Percentiles rank a stretch among this genome's conserved stretches.
These are phyloP conservation scores for Atherinosoma microstoma DNA, from an alignment of 2,797 vertebrate genomes.

Conservation along the genomic window DNA sequence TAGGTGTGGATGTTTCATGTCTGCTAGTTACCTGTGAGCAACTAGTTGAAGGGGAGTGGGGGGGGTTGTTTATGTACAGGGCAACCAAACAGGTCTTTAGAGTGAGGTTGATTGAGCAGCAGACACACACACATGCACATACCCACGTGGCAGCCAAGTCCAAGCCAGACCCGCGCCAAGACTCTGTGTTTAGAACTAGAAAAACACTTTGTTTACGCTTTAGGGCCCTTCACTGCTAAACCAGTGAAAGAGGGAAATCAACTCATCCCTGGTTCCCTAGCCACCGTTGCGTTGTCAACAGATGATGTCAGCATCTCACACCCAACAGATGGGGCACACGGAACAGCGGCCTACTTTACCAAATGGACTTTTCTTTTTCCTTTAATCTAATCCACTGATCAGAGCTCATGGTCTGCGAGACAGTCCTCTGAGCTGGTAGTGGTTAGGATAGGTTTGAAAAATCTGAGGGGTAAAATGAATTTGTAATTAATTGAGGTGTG, in stretches of 20 bases:
- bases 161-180: conserved; percentile 69
- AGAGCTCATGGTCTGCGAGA: conserved; percentile 41
- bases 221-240: conserved; percentile 79
- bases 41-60: conserved; percentile 20
- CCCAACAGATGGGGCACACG: conserved; percentile 74
- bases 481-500: conserved; percentile 24
- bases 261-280: conserved; percentile 73
- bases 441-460: conserved; percentile 33
- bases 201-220: conserved; percentile 84
- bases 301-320: conserved; percentile 80
- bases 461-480: conserved; percentile 17
- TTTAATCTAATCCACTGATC: conserved; percentile 53
- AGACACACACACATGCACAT: conserved; percentile 37
- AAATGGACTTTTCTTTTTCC: conserved; percentile 69
- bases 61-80: conserved; percentile 43
- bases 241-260: conserved; percentile 76
- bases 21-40: conserved; percentile 60
- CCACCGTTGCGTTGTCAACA: conserved; percentile 68
- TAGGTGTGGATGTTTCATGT: conserved; percentile 10
- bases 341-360: conserved; percentile 77
- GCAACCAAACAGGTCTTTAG: conserved; percentile 55
- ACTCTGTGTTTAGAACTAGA: conserved; percentile 77
- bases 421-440: conserved; percentile 27
- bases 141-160: conserved; percentile 63
- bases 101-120: conserved; percentile 65